Percentiles rank a stretch among this genome's conserved stretches.
phyloP scores from a whole-genome alignment of 2,797 vertebrate species.

The Sebastes trivittatus region DNA sequence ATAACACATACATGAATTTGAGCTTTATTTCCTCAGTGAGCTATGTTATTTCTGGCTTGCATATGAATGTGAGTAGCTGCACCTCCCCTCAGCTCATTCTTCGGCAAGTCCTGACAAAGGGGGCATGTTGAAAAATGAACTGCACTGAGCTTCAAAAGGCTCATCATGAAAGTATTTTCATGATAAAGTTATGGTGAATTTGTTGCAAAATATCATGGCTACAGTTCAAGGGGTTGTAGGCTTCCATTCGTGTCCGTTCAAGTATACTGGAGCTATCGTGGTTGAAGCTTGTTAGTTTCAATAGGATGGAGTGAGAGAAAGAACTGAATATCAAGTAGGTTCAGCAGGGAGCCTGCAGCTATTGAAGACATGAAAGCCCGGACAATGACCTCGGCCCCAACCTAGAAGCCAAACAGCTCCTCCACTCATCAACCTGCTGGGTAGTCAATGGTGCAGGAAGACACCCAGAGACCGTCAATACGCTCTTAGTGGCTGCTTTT shows the following conservation, averaged over 20 bases:
- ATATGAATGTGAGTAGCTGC: slow-evolving; percentile 23
- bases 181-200: neutral
- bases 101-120: slow-evolving; percentile 67
- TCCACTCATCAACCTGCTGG: slow-evolving; percentile 73
- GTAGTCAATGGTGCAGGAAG: slow-evolving; percentile 72
- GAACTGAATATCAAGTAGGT: slow-evolving; percentile 74
- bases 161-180: slow-evolving; percentile 40
- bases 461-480: slow-evolving; percentile 64
- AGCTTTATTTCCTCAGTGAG: slow-evolving; percentile 19
- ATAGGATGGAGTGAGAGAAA: slow-evolving; percentile 57
- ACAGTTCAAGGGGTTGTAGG: neutral
- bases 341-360: slow-evolving; percentile 71
- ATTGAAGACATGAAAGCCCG: slow-evolving; percentile 66
- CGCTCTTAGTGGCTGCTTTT: slow-evolving; percentile 32
- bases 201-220: slow-evolving; percentile 20
- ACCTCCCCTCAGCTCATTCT: slow-evolving; percentile 62
- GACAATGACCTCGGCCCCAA: slow-evolving; percentile 74
- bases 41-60: slow-evolving; percentile 35
- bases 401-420: slow-evolving; percentile 66
- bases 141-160: neutral
- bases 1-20: slow-evolving; percentile 12
- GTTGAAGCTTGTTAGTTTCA: slow-evolving; percentile 50
- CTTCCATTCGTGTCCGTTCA: slow-evolving; percentile 12
- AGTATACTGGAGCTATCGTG: slow-evolving; percentile 30
- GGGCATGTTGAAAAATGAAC: slow-evolving; percentile 37